Percentiles rank a stretch among this genome's conserved stretches.
These are phyloP conservation scores for Melanaphis sacchari DNA, from an alignment of 1,140 invertebrate genomes.

Conservation along the genomic window DNA sequence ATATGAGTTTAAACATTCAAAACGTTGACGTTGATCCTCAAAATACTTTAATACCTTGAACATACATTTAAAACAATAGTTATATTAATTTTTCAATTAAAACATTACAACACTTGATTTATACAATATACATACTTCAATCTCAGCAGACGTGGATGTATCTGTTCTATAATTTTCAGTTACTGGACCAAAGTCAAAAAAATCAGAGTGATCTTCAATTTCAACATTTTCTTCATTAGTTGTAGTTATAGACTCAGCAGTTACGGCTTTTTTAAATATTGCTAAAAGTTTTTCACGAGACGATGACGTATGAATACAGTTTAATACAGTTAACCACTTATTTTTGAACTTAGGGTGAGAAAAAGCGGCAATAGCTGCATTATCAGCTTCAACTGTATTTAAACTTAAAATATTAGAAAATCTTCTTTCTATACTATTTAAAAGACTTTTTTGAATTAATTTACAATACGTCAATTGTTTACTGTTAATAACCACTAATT, in stretches of 20 bases:
- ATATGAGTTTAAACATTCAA: constrained; percentile 36
- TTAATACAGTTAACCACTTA: constrained; percentile 32
- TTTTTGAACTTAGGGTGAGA: constrained; percentile 8
- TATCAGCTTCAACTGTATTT: constrained; percentile 10
- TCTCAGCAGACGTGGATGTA: constrained; percentile 6
- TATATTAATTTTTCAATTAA: constrained; percentile 22
- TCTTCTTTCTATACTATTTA: constrained; percentile 3
- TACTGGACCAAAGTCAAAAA: background rate
- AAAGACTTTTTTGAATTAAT: constrained; percentile 27
- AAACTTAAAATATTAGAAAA: constrained; percentile 25
- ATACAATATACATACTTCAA: constrained; percentile 37
- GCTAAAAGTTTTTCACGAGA: constrained; percentile 9
- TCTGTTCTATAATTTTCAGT: constrained; percentile 14
- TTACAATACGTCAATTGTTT: background rate
- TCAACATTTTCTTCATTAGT: constrained; percentile 28
- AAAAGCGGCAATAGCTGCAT: constrained; percentile 19
- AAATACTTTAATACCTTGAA: constrained; percentile 29
- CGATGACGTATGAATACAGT: constrained; percentile 18
- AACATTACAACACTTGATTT: too few species aligned
- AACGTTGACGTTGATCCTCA: background rate
- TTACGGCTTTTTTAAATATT: constrained; percentile 30
- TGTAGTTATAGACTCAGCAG: background rate
- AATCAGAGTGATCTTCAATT: constrained; percentile 29
- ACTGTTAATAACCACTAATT: constrained; percentile 8
- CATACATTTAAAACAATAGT: background rate